Percentiles rank a stretch among this genome's conserved stretches.
These are phyloP conservation scores for Pteropus rufus DNA, from an alignment of 2,797 vertebrate genomes.

Conservation along the genomic window DNA sequence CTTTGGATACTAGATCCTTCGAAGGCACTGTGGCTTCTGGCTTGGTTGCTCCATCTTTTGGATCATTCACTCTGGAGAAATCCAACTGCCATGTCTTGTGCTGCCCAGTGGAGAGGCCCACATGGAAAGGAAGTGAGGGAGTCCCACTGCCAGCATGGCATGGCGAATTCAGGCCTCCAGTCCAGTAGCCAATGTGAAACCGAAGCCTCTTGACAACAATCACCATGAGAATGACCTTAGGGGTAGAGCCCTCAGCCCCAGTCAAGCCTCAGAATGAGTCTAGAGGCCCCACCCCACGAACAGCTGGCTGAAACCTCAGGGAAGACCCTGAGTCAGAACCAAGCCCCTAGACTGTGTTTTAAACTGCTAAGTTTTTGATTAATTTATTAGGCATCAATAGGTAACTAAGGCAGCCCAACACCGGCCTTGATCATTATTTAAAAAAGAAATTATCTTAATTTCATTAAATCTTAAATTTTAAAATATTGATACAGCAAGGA, in stretches of 20 bases:
- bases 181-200: background rate
- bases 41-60: background rate
- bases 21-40: background rate
- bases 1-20: background rate
- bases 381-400: background rate
- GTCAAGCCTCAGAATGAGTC: background rate
- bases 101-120: background rate
- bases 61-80: background rate
- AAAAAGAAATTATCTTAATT: background rate
- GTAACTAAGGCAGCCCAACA: background rate
- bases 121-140: background rate
- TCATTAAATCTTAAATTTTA: constrained; percentile 16
- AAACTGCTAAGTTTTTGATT: background rate
- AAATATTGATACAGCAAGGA: background rate
- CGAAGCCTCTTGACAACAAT: background rate
- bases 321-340: background rate
- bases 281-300: background rate
- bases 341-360: background rate
- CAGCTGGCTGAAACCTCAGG: background rate
- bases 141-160: background rate
- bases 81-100: background rate
- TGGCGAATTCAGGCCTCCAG: background rate
- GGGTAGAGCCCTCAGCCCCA: background rate
- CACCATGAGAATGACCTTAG: background rate
- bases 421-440: background rate